Conservation (phyloP, 2,113 vertebrate species). For the Vidua macroura region DNA sequence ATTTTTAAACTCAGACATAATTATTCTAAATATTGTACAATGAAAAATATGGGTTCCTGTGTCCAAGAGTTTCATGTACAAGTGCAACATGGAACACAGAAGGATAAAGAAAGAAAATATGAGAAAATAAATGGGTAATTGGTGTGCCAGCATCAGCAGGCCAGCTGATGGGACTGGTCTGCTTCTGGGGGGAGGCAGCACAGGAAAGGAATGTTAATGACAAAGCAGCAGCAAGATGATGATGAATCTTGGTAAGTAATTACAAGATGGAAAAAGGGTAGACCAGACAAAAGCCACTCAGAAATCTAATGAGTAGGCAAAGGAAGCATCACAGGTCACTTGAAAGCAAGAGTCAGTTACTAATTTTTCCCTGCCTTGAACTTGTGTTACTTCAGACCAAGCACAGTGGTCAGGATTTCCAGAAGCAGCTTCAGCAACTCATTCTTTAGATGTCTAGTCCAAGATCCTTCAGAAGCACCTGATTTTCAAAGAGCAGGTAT, state of each 20-base stretch:
- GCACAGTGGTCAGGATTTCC: not conserved
- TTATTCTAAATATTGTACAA: not conserved
- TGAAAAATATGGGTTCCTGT: not conserved
- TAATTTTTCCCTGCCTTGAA: conserved; percentile 1
- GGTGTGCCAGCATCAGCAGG: not conserved
- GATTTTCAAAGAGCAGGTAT: not conserved
- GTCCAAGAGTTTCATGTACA: not conserved
- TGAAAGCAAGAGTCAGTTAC: conserved; percentile 5
- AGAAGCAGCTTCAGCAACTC: not conserved
- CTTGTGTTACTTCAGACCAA: not conserved
- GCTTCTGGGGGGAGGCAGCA: not conserved
- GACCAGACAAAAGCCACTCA: not conserved
- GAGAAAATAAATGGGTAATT: not conserved
- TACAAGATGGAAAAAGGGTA: not conserved
- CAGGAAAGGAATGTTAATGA: conserved; percentile 39
- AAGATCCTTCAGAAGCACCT: not conserved
- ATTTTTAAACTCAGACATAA: not conserved
- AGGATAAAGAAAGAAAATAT: not conserved
- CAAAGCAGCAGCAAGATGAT: not conserved
- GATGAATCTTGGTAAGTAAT: not conserved
- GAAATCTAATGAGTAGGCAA: conserved; percentile 29
- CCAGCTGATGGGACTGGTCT: not conserved
- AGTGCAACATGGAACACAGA: not conserved
- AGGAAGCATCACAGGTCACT: not conserved
- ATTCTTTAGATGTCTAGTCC: not conserved